Evolutionary conservation across 1,140 invertebrate species (phyloP), one percentile per base, ranked within the genome.

Genomic region (Venturia canescens): DNA sequence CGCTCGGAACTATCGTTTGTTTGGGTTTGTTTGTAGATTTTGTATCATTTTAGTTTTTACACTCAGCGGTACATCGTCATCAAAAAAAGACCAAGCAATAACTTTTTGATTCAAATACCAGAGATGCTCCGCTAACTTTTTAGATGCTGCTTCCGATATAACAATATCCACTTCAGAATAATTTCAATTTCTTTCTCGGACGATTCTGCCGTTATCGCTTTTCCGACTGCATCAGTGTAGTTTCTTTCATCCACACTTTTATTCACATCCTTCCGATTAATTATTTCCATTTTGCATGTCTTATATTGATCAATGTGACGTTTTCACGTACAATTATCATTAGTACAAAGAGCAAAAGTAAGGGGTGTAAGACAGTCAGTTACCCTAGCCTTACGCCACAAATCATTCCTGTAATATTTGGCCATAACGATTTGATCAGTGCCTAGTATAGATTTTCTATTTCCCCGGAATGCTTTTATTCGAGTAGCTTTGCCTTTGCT

Each of bases 51-150:
- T 80, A 13, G 18, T 44, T 70, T 84, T 84, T 0, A 70, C n/a
- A 48, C 72, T 69, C 16, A 80, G 7, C 21, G 81, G 29, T 1
- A 84, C n/a, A 69, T 44, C 50, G 31, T 75, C 26, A 72, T 84
- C 83, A 38, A 83, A 83, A 67, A 83, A 77, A 23, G 78, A 26
- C 23, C 82, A 60, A 21, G 74, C 81, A 63, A 66, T 48, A 0
- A 15, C 53, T 80, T 81, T 76, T 7, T 75, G 31, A 38, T 70
- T 80, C 38, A 84, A 74, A 66, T 84, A 84, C 81, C 81, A 84
- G 16, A 84, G 78, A 57, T 84, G 83, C 23, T 78, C 80, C 1
- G 38, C 29, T n/a, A 84, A 72, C 72, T 84, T 84, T 4, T 80
- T 31, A 16, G 78, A 23, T 1, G 74, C 60, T 57, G 78, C 75